Percentiles rank a stretch among this genome's conserved stretches.
Evolutionary conservation across 2,113 vertebrate genomes (phyloP).

Genomic region (Apaloderma vittatum): DNA sequence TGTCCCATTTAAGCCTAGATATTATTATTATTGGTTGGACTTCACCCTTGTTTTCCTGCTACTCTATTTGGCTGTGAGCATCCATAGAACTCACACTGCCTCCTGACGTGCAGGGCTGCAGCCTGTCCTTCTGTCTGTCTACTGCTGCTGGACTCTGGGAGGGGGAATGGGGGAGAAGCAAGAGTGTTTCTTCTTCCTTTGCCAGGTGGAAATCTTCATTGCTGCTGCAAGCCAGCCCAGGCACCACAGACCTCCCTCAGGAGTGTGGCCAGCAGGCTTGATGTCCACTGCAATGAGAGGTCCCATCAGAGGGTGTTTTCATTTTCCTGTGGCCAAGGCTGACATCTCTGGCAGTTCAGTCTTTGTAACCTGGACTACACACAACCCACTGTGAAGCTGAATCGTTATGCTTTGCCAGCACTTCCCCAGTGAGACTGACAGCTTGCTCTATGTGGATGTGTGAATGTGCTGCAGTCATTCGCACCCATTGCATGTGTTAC

Average conservation of each 20-base stretch:
- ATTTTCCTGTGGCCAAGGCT: background rate
- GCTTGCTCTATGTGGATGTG: background rate
- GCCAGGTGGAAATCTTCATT: background rate
- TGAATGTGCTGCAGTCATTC: background rate
- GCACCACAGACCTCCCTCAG: background rate
- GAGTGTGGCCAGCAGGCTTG: background rate
- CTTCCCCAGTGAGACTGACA: background rate
- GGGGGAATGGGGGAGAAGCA: background rate
- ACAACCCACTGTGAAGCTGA: background rate
- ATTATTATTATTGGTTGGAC: background rate
- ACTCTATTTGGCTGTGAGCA: background rate
- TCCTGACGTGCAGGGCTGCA: background rate
- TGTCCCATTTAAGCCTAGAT: background rate
- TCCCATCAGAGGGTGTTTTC: fast-evolving
- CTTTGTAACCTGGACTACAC: background rate
- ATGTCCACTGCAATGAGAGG: background rate
- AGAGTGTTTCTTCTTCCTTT: background rate
- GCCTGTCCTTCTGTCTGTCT: background rate
- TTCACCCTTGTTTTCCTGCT: background rate
- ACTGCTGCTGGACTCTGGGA: fast-evolving
- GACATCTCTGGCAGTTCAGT: background rate
- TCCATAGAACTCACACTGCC: fast-evolving
- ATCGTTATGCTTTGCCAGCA: background rate
- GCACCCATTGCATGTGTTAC: background rate
- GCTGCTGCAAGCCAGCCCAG: background rate